Base-by-base conservation (phyloP, 2,888 invertebrate genomes). In the Monoplex corrugatus region DNA sequence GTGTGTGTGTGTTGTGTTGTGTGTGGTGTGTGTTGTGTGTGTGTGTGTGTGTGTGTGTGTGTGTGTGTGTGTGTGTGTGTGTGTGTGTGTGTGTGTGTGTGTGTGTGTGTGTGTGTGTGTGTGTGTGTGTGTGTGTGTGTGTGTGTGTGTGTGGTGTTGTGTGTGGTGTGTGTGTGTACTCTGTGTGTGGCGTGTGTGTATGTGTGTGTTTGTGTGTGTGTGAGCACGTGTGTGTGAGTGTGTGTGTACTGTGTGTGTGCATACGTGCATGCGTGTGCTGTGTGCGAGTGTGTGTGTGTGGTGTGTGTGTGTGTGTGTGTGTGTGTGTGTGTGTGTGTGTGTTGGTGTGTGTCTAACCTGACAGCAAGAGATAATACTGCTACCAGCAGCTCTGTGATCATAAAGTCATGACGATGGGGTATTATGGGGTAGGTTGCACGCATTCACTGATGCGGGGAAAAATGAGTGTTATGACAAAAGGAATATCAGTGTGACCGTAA, bases 331-430 rank as follows among this genome's bases (percentile, higher is more conserved):
- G 87, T 80, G 45, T 80, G 78, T 87, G 45, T 50, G 87, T 87
- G 50, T 80, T 50, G 78, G 75, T 87, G 87, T 80, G 75, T 80
- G 87, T 78, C n/a, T n/a, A n/a, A n/a, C n/a, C n/a, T n/a, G n/a
- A n/a, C n/a, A n/a, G n/a, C n/a, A n/a, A n/a, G n/a, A n/a, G n/a
- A n/a, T n/a, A n/a, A n/a, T n/a, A n/a, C n/a, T n/a, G n/a, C n/a
- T n/a, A n/a, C n/a, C n/a, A n/a, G n/a, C n/a, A n/a, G n/a, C n/a
- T n/a, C n/a, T n/a, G n/a, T n/a, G n/a, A n/a, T n/a, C n/a, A n/a
- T n/a, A n/a, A n/a, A n/a, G n/a, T n/a, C n/a, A n/a, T n/a, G n/a
- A n/a, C n/a, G n/a, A n/a, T n/a, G n/a, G n/a, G n/a, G n/a, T n/a
- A n/a, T n/a, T n/a, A n/a, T n/a, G n/a, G n/a, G n/a, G n/a, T n/a